Conservation (phyloP, 1,140 invertebrate species). For the Neomicropteryx cornuta region DNA sequence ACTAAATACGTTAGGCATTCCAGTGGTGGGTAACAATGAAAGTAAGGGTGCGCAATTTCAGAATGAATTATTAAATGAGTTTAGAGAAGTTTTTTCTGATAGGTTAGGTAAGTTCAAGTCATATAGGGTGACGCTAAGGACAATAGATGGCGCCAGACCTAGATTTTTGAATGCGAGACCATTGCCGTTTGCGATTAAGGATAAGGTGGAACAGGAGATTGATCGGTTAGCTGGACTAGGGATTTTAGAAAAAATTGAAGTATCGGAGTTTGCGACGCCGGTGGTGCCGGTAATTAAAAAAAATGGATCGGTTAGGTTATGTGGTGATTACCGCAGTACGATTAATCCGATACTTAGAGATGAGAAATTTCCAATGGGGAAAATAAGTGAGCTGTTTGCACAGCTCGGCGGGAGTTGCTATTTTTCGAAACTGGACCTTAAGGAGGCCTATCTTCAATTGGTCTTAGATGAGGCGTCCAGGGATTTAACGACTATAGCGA, state of each 20-base stretch:
- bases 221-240: conserved; percentile 11
- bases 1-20: too few species aligned
- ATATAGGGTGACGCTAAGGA: too few species aligned
- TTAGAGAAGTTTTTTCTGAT: too few species aligned
- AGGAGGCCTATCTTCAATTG: not conserved
- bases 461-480: not conserved
- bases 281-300: conserved; percentile 17
- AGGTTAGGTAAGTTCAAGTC: too few species aligned
- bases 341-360: not conserved
- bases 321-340: conserved; percentile 8
- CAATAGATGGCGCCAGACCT: conserved; percentile 13
- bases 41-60: too few species aligned
- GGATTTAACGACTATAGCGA: not conserved
- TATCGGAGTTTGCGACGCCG: conserved; percentile 16
- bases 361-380: not conserved
- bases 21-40: too few species aligned
- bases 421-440: conserved; percentile 9
- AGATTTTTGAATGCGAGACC: conserved; percentile 17
- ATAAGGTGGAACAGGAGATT: conserved; percentile 14
- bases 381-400: not conserved
- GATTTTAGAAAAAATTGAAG: conserved; percentile 9
- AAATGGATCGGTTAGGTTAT: conserved; percentile 11
- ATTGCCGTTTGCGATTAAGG: conserved; percentile 16
- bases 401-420: not conserved
- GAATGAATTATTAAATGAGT: too few species aligned